Evolutionary conservation across 2,888 invertebrate species (phyloP), one percentile per base, ranked within the genome.

Genomic region (Melanophora roralis): DNA sequence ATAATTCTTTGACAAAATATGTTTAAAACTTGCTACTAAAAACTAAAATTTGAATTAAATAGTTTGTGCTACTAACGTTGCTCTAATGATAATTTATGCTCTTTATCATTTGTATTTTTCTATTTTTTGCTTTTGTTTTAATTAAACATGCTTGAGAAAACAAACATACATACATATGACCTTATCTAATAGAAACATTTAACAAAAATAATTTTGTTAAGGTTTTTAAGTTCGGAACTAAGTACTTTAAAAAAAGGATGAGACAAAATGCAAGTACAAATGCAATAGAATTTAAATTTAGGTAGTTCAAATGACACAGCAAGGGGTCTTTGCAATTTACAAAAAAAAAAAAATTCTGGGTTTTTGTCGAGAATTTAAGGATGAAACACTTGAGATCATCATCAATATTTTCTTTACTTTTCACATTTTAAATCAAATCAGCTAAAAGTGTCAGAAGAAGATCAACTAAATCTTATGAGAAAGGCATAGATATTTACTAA

Each of bases 131-230:
- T 36, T 7, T 2, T n/a, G 7, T 19, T 43, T 40, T 57, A 47
- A 47, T 55, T 73, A 57, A 36, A 7, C 21, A 73, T 57, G 55
- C 57, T 38, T 57, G 64, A 47, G 38, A 40, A n/a, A 47, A 47
- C 14, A 38, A n/a, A n/a, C n/a, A n/a, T n/a, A n/a, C n/a, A n/a
- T n/a, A n/a, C 27, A 12, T 12, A 12, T 12, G 16, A 1, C 21
- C 36, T 1, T 32, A 2, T 21, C 11, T n/a, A 14, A 47, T 1
- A 11, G 49, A 27, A n/a, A 49, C 12, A 19, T 47, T 47, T 6
- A 0, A 43, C 1, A 16, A 43, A 43, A 43, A 43, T 43, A 43
- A 43, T 7, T 16, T 43, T 16, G 7, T 14, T 43, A 16, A 43
- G 7, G n/a, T 43, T 14, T 43, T 43, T 43, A 6, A 16, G 16